phyloP scores from a whole-genome alignment of 2,888 invertebrate genomes.

The Allolobophora icterica region DNA sequence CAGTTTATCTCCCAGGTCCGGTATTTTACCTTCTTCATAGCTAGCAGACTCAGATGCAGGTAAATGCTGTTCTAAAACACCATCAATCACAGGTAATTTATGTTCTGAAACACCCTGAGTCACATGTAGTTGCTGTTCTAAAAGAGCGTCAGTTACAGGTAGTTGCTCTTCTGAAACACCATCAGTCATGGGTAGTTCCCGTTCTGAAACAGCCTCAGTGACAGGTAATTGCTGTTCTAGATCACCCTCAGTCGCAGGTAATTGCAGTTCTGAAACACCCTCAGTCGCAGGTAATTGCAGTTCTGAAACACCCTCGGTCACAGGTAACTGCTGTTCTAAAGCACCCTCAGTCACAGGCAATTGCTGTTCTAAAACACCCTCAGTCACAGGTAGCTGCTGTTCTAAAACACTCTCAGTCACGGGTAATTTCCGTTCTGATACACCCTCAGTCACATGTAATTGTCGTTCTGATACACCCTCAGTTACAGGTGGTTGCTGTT shows the following conservation, averaged over 20 bases:
- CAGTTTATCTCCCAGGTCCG: not conserved
- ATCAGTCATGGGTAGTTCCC: not conserved
- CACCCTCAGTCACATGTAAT: no score
- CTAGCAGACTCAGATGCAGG: not conserved
- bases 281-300: not conserved
- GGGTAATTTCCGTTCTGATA: not conserved
- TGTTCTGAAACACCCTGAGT: not conserved
- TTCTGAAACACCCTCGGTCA: not conserved
- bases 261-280: not conserved
- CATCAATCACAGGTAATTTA: not conserved
- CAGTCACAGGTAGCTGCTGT: not conserved
- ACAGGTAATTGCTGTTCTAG: not conserved
- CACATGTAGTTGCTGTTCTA: not conserved
- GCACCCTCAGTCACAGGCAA: not conserved
- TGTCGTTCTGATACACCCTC: not conserved
- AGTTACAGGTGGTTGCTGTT: not conserved
- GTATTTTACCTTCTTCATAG: not conserved
- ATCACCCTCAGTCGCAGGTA: not conserved
- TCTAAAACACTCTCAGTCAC: not conserved
- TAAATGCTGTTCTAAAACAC: not conserved
- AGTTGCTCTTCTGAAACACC: not conserved
- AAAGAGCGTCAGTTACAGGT: not conserved
- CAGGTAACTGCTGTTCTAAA: not conserved
- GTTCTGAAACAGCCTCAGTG: not conserved
- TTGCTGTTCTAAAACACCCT: not conserved